phyloP scores from a whole-genome alignment of 2,888 invertebrate genomes.

The Drosophila rellima region DNA sequence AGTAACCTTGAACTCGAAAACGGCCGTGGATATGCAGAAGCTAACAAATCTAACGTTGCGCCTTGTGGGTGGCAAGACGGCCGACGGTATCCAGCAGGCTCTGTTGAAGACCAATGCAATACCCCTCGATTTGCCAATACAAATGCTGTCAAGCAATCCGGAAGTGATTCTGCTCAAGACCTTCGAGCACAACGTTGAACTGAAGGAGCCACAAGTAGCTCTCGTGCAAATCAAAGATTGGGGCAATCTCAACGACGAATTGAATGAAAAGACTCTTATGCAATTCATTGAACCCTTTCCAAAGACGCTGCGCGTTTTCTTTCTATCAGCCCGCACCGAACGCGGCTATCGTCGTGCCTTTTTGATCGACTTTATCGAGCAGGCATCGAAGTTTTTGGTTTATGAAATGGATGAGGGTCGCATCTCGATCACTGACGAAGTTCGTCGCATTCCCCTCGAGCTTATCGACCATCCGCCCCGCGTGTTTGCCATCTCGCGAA shows the following conservation, averaged over 20 bases:
- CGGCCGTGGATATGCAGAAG: constrained; percentile 23
- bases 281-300: constrained; percentile 9
- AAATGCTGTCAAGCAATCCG: constrained; percentile 32
- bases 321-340: constrained; percentile 47
- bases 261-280: constrained; percentile 16
- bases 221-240: constrained; percentile 44
- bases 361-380: constrained; percentile 45
- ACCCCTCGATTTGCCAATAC: constrained; percentile 46
- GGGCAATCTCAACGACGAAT: constrained; percentile 32
- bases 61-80: constrained; percentile 35
- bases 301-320: constrained; percentile 6
- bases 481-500: constrained; percentile 40
- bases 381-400: constrained; percentile 39
- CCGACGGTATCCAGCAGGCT: constrained; percentile 45
- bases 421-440: constrained; percentile 44
- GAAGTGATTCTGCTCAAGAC: constrained; percentile 31
- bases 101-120: constrained; percentile 39
- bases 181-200: constrained; percentile 6
- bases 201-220: constrained; percentile 30
- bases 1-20: constrained; percentile 26
- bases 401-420: constrained; percentile 67
- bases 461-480: constrained; percentile 23
- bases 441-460: constrained; percentile 52
- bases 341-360: constrained; percentile 57
- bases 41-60: constrained; percentile 25